Base-by-base conservation (phyloP, 2,888 invertebrate species). In the Bibio marci region DNA sequence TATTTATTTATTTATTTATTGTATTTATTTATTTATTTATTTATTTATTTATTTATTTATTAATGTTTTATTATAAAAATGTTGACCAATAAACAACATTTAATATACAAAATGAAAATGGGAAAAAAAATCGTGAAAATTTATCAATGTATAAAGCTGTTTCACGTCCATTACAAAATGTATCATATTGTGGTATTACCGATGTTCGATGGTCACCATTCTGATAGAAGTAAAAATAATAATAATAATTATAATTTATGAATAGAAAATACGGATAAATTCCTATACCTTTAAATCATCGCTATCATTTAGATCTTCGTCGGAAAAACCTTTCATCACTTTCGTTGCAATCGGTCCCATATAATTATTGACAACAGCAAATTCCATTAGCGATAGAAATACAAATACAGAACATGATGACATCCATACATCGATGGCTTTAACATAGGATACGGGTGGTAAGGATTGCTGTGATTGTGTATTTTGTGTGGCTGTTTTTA, bases 401-500 rank as follows among this genome's bases (percentile, higher is more conserved):
- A 88, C 87, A 59, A 87, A 88, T 13, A 88, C 82, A 3, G 87
- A 86, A 56, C 86, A 88, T 1, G 83, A 85, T 0, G 85, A 87
- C 87, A 86, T 88, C 85, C 85, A 88, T 1, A 86, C 80, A 56
- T 88, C 90, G 38, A 90, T 87, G 0, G 88, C 88, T 62, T 90
- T 90, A 1, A 90, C 86, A 58, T 90, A 90, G 0, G 88, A 88
- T 0, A 90, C 90, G 0, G 88, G 86, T 0, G 88, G 90, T 47
- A 90, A 64, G 13, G 79, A 82, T 52, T 87, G 81, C 54, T 88
- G 87, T 0, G 88, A 87, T 54, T 88, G 88, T 0, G 88, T 87
- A 59, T 87, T 88, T 66, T 90, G 90, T 15, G 88, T 90, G 12
- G 88, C 88, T n/a, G n/a, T n/a, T n/a, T n/a, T n/a, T n/a, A n/a